Evolutionary conservation across 2,797 vertebrate species (phyloP).

Genomic region (Clangula hyemalis): DNA sequence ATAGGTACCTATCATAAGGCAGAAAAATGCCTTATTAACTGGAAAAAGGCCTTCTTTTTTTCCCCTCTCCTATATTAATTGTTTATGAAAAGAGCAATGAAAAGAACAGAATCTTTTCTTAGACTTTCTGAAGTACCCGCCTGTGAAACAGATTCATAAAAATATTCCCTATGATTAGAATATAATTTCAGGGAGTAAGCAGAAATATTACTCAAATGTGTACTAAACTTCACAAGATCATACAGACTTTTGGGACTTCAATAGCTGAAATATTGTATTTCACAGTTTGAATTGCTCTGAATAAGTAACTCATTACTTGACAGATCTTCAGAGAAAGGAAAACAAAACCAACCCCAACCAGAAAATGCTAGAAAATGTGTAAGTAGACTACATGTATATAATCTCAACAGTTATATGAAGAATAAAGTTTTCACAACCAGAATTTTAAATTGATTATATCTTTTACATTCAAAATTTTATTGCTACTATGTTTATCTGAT

Average conservation of each 20-base stretch:
- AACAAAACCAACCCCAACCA: not conserved
- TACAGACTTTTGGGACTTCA: not conserved
- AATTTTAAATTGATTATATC: not conserved
- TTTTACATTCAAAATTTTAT: not conserved
- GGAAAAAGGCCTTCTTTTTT: rapidly evolving
- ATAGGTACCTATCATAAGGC: not conserved
- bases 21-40: not conserved
- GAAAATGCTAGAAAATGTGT: not conserved
- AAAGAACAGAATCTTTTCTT: not conserved
- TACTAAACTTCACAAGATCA: not conserved
- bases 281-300: not conserved
- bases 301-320: not conserved
- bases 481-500: not conserved
- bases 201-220: not conserved
- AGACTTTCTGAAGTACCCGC: not conserved
- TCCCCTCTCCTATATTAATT: not conserved
- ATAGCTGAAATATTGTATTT: not conserved
- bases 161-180: not conserved
- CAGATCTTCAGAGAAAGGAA: not conserved
- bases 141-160: not conserved
- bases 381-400: not conserved
- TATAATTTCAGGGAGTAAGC: not conserved
- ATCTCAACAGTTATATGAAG: not conserved
- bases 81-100: not conserved
- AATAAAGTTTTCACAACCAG: constrained; percentile 26